Conservation (phyloP, 2,888 invertebrate species). For the Drosophila putrida region DNA sequence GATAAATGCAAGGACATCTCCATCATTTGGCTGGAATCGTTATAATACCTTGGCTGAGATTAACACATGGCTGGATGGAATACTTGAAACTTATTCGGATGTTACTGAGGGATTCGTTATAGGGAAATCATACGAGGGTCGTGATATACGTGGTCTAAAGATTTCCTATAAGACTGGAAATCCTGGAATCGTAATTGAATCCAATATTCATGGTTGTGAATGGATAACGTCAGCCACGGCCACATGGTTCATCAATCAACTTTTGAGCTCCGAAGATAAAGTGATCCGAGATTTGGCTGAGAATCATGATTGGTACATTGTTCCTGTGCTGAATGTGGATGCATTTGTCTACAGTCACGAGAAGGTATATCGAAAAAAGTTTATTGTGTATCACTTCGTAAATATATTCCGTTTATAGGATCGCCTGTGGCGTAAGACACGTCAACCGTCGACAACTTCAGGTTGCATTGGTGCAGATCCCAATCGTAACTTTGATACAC, state of each 20-base stretch:
- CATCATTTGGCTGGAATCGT: constrained; percentile 86
- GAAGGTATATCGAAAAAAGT: constrained; percentile 86
- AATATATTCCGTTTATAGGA: constrained; percentile 77
- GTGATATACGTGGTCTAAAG: constrained; percentile 87
- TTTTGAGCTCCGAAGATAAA: constrained; percentile 87
- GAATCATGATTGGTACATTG: constrained; percentile 90
- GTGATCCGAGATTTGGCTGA: constrained; percentile 87
- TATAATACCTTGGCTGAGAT: constrained; percentile 88
- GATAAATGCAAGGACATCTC: constrained; percentile 51
- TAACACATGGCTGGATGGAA: constrained; percentile 86
- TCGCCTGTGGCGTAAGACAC: constrained; percentile 89
- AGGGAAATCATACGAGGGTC: constrained; percentile 88
- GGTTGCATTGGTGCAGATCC: constrained; percentile 81
- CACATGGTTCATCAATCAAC: constrained; percentile 89
- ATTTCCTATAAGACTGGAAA: constrained; percentile 83
- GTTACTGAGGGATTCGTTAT: constrained; percentile 86
- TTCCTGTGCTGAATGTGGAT: constrained; percentile 91
- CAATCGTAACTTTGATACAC: constrained; percentile 80
- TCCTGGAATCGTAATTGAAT: constrained; percentile 88
- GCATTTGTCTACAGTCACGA: constrained; percentile 89
- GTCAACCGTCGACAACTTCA: constrained; percentile 83
- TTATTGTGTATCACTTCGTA: no score
- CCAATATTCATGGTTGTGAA: constrained; percentile 88
- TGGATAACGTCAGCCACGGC: constrained; percentile 91
- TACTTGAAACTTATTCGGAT: constrained; percentile 85